Base-by-base conservation (phyloP, 1,140 invertebrate genomes). In the Sycophila sp. region DNA sequence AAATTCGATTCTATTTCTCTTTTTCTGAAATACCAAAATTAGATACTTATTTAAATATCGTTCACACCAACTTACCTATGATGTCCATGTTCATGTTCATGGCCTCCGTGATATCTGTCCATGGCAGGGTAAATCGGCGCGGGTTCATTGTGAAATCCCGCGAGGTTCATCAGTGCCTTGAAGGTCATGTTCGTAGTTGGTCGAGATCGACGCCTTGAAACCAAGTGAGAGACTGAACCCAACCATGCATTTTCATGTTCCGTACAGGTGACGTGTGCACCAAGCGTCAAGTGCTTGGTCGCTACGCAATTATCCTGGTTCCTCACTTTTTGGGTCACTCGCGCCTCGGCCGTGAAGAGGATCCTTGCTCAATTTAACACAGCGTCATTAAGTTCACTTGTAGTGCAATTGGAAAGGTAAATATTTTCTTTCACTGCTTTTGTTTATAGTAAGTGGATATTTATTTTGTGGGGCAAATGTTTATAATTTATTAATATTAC, bases 111-210 rank as follows among this genome's bases (percentile, higher is more conserved):
- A 24, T 77, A 80, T 11, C 76, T 71, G 2, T 81, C 81, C 2
- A 80, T 38, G 0, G 73, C 58, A 6, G 53, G 24, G 13, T 72
- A 55, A 15, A 63, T 22, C n/a, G 69, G 26, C n/a, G 22, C 47
- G 17, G 17, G 30, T 45, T 26, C 17, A 36, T 71, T 71, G 0
- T 72, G 72, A 5, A 64, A 70, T 0, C 60, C 42, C 30, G 77
- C 77, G 56, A 80, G 73, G 34, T 77, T 78, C 10, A 80, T 38
- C 47, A 82, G 22, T 0, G 72, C 67, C 6, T 80, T 81, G 2
- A 83, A 73, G 7, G 81, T 83, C 81, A 83, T 83, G 60, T 76
- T 51, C 17, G 1, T 53, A 30, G 19, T 19, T 30, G n/a, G 15
- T n/a, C 13, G 53, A 62, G 47, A 40, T 68, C 32, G 55, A 59